These are phyloP conservation scores for Cosmorhoe ocellata DNA, from an alignment of 2,888 invertebrate species.

Conservation along the genomic window DNA sequence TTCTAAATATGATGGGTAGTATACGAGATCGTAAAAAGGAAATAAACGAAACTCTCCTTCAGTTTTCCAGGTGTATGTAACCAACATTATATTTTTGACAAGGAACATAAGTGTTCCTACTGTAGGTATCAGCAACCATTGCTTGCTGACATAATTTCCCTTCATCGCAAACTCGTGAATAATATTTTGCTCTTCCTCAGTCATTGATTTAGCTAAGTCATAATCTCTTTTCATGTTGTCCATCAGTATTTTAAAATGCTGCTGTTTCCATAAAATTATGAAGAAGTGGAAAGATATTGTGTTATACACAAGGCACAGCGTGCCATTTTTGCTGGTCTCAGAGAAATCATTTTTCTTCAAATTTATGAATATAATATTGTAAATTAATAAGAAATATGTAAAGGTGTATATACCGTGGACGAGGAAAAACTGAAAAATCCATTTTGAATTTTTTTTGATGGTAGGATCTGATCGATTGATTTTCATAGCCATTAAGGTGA, in stretches of 20 bases:
- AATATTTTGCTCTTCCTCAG: conserved; percentile 36
- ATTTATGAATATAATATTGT: conserved; percentile 32
- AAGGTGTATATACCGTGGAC: conserved; percentile 18
- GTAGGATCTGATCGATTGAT: conserved; percentile 32
- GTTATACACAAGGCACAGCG: conserved; percentile 20
- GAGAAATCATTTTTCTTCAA: conserved; percentile 32
- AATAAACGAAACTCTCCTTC: conserved; percentile 38
- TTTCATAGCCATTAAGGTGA: conserved; percentile 23
- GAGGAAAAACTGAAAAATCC: conserved; percentile 26
- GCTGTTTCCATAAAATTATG: conserved; percentile 39
- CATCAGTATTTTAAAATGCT: conserved; percentile 37
- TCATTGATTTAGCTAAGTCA: conserved; percentile 22
- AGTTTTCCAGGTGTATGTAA: conserved; percentile 34
- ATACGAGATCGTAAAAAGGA: conserved; percentile 40
- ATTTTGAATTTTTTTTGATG: conserved; percentile 30
- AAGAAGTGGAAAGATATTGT: conserved; percentile 23
- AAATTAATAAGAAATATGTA: conserved; percentile 17
- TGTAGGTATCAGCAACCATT: conserved; percentile 38
- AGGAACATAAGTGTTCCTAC: conserved; percentile 23
- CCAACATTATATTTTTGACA: conserved; percentile 33
- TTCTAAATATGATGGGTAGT: conserved; percentile 43
- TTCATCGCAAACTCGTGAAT: conserved; percentile 37
- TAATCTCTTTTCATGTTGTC: conserved; percentile 46
- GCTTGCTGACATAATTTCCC: conserved; percentile 38
- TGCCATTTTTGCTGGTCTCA: conserved; percentile 34